Conservation (phyloP, 2,888 invertebrate species). For the Aporophyla nigra region DNA sequence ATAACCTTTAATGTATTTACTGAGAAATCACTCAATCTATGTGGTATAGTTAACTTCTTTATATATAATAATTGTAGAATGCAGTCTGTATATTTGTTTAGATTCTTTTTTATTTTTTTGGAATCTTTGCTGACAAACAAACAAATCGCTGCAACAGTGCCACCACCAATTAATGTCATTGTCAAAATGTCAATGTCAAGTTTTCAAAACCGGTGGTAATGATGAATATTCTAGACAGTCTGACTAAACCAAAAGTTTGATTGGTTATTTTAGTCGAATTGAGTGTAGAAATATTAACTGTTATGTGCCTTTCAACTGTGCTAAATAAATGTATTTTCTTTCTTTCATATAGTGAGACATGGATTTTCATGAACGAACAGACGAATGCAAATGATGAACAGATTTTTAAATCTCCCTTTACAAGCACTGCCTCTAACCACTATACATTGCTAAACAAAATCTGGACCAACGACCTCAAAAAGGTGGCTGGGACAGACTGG, state of each 20-base stretch:
- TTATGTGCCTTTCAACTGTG: no score
- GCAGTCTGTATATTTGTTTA: background rate
- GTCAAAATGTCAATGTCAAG: background rate
- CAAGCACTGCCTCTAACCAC: no score
- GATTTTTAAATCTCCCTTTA: no score
- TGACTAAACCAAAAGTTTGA: background rate
- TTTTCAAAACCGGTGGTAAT: background rate
- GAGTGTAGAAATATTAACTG: no score
- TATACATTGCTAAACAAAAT: no score
- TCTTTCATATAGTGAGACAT: no score
- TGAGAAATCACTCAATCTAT: background rate
- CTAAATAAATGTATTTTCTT: no score
- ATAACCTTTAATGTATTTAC: conserved; percentile 36
- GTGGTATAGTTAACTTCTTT: background rate
- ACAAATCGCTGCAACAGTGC: conserved; percentile 7
- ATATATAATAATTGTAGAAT: background rate
- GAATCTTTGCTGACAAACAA: conserved; percentile 33
- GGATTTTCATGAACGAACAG: no score
- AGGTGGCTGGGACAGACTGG: no score
- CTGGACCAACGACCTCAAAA: no score
- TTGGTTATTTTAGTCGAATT: background rate
- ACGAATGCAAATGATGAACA: no score
- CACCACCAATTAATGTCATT: background rate
- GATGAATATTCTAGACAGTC: background rate
- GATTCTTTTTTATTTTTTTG: background rate